phyloP scores from a whole-genome alignment of 2,113 vertebrate genomes.

The Protobothrops flavoviridis region DNA sequence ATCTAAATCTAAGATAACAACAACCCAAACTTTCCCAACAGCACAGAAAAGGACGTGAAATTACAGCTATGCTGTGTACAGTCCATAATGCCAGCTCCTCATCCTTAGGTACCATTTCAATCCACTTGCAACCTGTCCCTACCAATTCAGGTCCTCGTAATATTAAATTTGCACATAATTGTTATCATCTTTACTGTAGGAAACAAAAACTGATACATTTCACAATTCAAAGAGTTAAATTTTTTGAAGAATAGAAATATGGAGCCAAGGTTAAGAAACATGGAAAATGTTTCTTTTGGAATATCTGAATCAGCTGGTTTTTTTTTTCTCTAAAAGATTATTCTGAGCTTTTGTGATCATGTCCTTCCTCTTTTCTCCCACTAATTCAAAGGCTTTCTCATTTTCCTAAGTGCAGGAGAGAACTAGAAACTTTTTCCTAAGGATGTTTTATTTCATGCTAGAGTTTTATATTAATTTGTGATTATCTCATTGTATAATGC shows the following conservation, averaged over 20 bases:
- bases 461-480: background rate
- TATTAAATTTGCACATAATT: background rate
- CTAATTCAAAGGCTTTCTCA: slow-evolving; percentile 45
- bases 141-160: background rate
- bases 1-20: no score
- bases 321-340: slow-evolving; percentile 34
- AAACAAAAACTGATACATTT: background rate
- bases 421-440: slow-evolving; percentile 26
- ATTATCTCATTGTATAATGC: background rate
- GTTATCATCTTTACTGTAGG: background rate
- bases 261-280: slow-evolving; percentile 37
- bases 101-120: no score
- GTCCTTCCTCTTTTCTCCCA: slow-evolving; percentile 32
- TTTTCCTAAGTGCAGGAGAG: slow-evolving; percentile 54
- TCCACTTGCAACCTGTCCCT: background rate
- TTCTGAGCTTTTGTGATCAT: slow-evolving; percentile 44
- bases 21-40: no score
- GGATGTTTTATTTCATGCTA: background rate
- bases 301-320: slow-evolving; percentile 45
- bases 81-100: no score
- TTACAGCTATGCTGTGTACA: no score
- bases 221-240: slow-evolving; percentile 21
- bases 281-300: slow-evolving; percentile 48
- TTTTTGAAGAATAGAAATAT: slow-evolving; percentile 29
- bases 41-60: no score